Conservation (phyloP, 2,888 invertebrate genomes). For the Eupithecia subfuscata region DNA sequence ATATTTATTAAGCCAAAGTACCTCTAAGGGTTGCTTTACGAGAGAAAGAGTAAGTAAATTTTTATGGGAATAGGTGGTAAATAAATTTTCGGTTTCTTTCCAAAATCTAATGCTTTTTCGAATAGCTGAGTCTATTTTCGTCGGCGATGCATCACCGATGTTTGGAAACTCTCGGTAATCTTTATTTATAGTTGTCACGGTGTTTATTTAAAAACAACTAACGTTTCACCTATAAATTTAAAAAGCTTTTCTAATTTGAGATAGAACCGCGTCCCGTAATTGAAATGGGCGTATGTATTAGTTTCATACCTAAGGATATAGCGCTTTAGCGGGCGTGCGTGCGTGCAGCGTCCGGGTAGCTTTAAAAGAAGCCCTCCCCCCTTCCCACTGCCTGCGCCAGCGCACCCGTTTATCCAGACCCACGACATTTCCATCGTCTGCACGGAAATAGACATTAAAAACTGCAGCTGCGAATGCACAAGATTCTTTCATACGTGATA, state of each 20-base stretch:
- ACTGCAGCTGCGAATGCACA: conserved; percentile 64
- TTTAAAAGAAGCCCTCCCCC: conserved; percentile 54
- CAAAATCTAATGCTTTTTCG: conserved; percentile 34
- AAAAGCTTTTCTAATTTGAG: conserved; percentile 47
- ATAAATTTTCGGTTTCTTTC: conserved; percentile 37
- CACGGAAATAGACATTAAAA: conserved; percentile 78
- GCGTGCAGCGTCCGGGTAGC: conserved; percentile 71
- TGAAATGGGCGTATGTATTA: conserved; percentile 69
- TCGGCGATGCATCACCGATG: conserved; percentile 52
- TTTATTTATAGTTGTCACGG: conserved; percentile 56
- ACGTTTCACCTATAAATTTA: conserved; percentile 31
- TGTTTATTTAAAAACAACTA: conserved; percentile 53
- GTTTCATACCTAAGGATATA: conserved; percentile 69
- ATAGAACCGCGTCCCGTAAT: conserved; percentile 55
- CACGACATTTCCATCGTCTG: conserved; percentile 77
- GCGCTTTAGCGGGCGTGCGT: conserved; percentile 57
- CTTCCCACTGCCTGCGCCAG: conserved; percentile 52
- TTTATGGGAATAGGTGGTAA: conserved; percentile 54
- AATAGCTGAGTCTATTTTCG: conserved; percentile 50
- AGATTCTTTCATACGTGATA: conserved; percentile 80
- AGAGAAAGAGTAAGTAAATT: conserved; percentile 63
- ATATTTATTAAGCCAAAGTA: conserved; percentile 75
- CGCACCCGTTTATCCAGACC: conserved; percentile 73
- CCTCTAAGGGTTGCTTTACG: conserved; percentile 56
- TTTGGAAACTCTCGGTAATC: conserved; percentile 62